phyloP scores from a whole-genome alignment of 2,797 vertebrate genomes.

The Pyrocephalus nanus region DNA sequence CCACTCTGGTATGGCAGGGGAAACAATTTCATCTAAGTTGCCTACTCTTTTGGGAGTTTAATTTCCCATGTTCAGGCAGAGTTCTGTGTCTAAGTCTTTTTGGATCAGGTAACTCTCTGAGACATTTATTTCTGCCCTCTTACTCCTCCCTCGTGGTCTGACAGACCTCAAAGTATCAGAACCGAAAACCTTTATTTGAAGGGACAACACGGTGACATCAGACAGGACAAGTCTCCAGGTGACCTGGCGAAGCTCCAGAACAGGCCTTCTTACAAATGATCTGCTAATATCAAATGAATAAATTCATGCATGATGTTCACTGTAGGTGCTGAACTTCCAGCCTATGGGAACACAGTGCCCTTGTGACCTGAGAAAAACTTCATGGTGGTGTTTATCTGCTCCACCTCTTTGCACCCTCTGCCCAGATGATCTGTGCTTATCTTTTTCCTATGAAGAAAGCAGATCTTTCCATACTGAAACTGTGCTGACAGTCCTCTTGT shows the following conservation, averaged over 20 bases:
- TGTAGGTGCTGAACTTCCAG: not conserved
- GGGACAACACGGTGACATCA: not conserved
- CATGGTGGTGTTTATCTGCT: rapidly evolving
- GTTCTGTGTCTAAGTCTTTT: not conserved
- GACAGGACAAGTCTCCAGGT: not conserved
- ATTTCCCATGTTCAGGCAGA: not conserved
- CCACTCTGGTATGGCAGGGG: not conserved
- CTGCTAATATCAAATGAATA: not conserved
- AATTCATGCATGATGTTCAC: not conserved
- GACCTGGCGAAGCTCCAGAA: not conserved
- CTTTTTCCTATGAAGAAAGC: not conserved
- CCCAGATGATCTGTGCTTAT: not conserved
- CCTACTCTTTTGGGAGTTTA: not conserved
- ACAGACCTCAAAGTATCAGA: not conserved
- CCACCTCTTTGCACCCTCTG: not conserved
- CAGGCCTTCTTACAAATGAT: not conserved
- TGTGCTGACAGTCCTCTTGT: not conserved
- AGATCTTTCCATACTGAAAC: not conserved
- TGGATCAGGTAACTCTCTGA: not conserved
- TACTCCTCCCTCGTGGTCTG: not conserved
- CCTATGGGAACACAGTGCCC: not conserved
- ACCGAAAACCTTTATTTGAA: not conserved
- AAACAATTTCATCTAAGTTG: not conserved
- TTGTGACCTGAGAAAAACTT: not conserved
- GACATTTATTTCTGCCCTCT: not conserved